Evolutionary conservation across 2,888 invertebrate genomes (phyloP).

Genomic region (Calameuta idolon): DNA sequence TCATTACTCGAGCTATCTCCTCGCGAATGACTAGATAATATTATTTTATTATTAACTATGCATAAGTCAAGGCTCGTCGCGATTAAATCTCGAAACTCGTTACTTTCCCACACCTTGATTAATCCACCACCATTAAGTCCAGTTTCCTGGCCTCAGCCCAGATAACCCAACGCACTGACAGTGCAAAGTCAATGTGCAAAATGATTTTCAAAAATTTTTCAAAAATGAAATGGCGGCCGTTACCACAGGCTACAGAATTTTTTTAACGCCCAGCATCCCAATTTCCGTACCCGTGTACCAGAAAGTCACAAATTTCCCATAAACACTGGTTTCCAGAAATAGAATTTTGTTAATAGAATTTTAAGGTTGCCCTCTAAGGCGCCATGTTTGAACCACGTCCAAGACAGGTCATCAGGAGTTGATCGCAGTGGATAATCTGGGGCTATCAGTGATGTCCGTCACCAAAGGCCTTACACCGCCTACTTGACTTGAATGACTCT

Average conservation of each 20-base stretch:
- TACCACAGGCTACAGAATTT: neutral
- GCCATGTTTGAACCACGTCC: neutral
- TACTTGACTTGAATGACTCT: neutral
- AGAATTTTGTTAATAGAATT: too few relatives aligned
- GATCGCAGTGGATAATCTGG: neutral
- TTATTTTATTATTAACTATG: slow-evolving; percentile 6
- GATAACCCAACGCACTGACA: neutral
- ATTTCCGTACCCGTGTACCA: neutral
- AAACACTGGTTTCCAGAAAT: too few relatives aligned
- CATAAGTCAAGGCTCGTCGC: neutral
- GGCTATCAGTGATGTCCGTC: neutral
- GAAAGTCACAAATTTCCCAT: neutral
- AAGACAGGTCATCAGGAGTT: neutral
- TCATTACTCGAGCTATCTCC: slow-evolving; percentile 10
- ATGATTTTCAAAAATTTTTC: neutral
- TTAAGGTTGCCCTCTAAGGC: too few relatives aligned
- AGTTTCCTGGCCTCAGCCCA: neutral
- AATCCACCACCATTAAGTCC: neutral
- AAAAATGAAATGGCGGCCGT: neutral
- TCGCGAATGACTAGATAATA: slow-evolving; percentile 6
- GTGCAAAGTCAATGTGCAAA: neutral
- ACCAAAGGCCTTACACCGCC: neutral
- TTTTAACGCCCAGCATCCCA: neutral
- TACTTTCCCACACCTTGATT: neutral
- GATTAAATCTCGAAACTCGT: neutral